Evolutionary conservation across 1,140 invertebrate species (phyloP).

Genomic region (Eurosta solidaginis): DNA sequence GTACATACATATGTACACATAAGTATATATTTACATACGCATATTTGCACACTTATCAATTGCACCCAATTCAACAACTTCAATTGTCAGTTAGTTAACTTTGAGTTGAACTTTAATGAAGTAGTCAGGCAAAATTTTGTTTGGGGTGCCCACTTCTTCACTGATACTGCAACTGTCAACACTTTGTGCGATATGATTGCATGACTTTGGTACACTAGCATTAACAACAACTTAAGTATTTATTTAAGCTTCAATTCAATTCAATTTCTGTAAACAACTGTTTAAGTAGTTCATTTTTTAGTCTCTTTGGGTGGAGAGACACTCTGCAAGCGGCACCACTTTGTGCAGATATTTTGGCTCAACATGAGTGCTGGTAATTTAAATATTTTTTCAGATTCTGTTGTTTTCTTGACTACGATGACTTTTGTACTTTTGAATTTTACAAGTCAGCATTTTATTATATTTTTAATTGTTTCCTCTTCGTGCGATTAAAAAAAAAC

Average conservation of each 20-base stretch:
- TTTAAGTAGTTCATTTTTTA: conserved; percentile 5
- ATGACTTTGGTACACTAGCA: background rate
- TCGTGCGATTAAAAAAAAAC: no score
- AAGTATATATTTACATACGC: background rate
- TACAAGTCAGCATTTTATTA: no score
- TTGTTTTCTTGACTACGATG: background rate
- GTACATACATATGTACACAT: background rate
- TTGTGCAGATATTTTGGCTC: background rate
- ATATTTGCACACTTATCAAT: conserved; percentile 3
- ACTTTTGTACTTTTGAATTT: no score
- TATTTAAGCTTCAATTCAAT: conserved; percentile 10
- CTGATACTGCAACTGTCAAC: no score
- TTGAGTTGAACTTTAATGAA: background rate
- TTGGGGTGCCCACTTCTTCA: background rate
- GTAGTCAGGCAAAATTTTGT: background rate
- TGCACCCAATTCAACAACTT: conserved; percentile 6
- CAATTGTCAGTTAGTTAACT: background rate
- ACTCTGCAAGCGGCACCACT: background rate
- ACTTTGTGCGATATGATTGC: no score
- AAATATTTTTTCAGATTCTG: background rate
- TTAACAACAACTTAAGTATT: background rate
- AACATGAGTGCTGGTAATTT: background rate
- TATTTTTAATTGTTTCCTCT: no score
- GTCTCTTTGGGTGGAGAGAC: background rate
- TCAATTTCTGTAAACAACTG: conserved; percentile 4